Percentiles rank a stretch among this genome's conserved stretches.
These are phyloP conservation scores for Nebria ingens DNA, from an alignment of 1,140 invertebrate genomes.

Conservation along the genomic window DNA sequence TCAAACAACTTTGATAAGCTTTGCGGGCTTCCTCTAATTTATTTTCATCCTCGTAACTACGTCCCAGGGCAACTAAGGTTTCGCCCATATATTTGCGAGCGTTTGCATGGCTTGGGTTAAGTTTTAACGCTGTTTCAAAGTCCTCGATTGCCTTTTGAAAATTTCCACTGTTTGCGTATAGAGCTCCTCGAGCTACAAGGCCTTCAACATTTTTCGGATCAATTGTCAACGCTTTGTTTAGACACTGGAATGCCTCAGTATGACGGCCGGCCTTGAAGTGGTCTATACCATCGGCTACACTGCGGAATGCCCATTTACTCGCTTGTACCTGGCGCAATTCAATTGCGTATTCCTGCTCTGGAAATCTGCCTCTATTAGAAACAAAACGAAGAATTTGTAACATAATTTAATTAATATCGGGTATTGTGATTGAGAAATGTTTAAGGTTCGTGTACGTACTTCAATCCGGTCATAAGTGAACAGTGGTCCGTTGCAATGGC, in stretches of 20 bases:
- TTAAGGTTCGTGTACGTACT: constrained; percentile 42
- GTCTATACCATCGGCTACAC: constrained; percentile 84
- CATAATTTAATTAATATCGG: neutral
- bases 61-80: constrained; percentile 74
- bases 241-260: constrained; percentile 86
- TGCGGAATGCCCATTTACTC: constrained; percentile 84
- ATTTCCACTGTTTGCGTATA: constrained; percentile 89
- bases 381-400: constrained; percentile 14
- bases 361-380: constrained; percentile 55
- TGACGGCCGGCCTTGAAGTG: constrained; percentile 86
- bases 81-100: constrained; percentile 90
- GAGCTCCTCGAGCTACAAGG: constrained; percentile 80
- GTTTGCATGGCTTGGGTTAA: constrained; percentile 86
- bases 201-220: constrained; percentile 91
- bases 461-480: constrained; percentile 63
- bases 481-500: constrained; percentile 58
- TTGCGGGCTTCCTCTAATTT: constrained; percentile 76
- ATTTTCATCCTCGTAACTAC: constrained; percentile 74
- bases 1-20: constrained; percentile 70
- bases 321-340: constrained; percentile 80
- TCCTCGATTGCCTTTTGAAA: constrained; percentile 90
- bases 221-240: constrained; percentile 87
- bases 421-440: constrained; percentile 15
- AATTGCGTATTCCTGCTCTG: constrained; percentile 67
- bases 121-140: constrained; percentile 80